Evolutionary conservation across 92 coral and sea anemone genomes (phyloP), one percentile per base, ranked within the genome.

Genomic region (Epizoanthus scotinus): DNA sequence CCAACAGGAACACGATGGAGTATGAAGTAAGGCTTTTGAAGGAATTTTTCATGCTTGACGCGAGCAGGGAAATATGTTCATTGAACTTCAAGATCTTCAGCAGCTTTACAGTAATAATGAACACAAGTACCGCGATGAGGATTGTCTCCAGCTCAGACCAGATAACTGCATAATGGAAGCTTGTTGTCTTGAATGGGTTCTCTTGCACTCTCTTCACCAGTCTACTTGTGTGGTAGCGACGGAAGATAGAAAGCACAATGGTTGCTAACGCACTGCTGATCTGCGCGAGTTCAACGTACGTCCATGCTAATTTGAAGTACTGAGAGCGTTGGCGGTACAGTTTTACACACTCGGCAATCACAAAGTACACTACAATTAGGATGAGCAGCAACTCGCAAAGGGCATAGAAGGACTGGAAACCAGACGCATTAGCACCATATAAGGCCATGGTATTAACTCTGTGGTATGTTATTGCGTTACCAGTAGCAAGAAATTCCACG

Each of bases 81-180:
- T 93, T 95, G 70, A 95, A 95, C 70, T 91, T 91, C 34, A 95
- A 87, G 74, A 95, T 88, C 70, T 93, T 88, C 36, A 95, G 85
- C 25, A 91, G 84, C 75, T 95, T 95, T 17, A 95, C 28, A 8
- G 97, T 93, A 20, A 94, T 82, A 18, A 95, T 69, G 65, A 93
- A 95, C 36, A 92, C 97, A 47, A 95, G 84, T 4, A 93, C 63
- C 8, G 98, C 97, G 88, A 95, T 95, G 31, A 95, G 87, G 17
- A 90, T 91, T 28, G 84, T 83, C 64, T 91, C 91, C 21, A 90
- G 50, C 36, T 92, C 98, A 8, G 95, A 92, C 91, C 95, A 94
- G 53, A 91, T 29, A 4, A 94, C 98, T 5, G 84, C 94, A 84
- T 93, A 93, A 56, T 95, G 98, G 82, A 95, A 95, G 69, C 98